Base-by-base conservation (phyloP, 2,888 invertebrate genomes). In the Pegoplata infirma region DNA sequence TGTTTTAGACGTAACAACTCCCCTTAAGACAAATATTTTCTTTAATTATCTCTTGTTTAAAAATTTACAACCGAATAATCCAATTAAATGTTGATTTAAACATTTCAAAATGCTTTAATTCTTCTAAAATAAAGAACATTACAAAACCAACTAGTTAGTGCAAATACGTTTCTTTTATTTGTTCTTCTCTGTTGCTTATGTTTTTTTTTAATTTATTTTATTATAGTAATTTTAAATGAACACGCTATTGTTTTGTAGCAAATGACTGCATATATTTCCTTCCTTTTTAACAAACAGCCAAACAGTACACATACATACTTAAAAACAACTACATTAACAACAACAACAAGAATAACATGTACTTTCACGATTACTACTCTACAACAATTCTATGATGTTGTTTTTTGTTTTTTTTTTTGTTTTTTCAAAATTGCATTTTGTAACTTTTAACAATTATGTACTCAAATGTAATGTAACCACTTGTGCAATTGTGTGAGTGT, bases 401-500 rank as follows among this genome's bases (percentile, higher is more conserved):
- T n/a, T n/a, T n/a, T n/a, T n/a, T n/a, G n/a, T n/a, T n/a, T n/a
- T n/a, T n/a, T n/a, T n/a, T n/a, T n/a, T n/a, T n/a, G 58, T 61
- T 14, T 61, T 61, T 67, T 61, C 46, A 61, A 74, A n/a, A 74
- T 74, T 67, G 67, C 67, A 68, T 74, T 67, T 67, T 44, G 66
- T 68, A 67, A 61, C 25, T 55, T 73, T 67, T 61, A 67, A 55
- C 59, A 74, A 74, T 55, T 67, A 61, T 55, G 46, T 67, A 61
- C 61, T 68, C 55, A 36, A 53, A 61, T 67, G 67, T 67, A 61
- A 47, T 68, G 47, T 47, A 25, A 40, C 25, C 61, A 68, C 19
- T 67, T 47, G 36, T 47, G 47, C 17, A 40, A 46, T 47, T 47
- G 36, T 40, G 12, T 40, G n/a, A 2, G 5, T 40, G n/a, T 14